A percentile compares a stretch with the other conserved stretches of the same genome.
Evolutionary conservation across 2,113 vertebrate genomes (phyloP).

Genomic region (Aramus guarauna): DNA sequence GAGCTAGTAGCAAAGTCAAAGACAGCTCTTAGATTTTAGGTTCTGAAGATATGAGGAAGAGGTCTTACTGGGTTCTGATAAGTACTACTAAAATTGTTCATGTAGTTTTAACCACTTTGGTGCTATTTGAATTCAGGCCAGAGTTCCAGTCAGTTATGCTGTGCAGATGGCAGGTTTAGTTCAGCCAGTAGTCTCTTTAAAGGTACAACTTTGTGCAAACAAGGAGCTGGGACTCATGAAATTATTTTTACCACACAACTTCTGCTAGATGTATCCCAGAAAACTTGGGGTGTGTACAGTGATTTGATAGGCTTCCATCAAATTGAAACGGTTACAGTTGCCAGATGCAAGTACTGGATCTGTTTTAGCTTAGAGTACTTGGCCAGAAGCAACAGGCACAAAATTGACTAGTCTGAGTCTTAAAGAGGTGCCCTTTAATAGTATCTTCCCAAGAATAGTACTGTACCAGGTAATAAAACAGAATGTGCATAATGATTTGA

Average conservation of each 20-base stretch:
- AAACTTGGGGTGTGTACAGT: not conserved
- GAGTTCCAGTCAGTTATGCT: not conserved
- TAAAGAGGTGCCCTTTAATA: not conserved
- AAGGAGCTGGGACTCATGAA: not conserved
- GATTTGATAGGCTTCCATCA: not conserved
- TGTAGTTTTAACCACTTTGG: not conserved
- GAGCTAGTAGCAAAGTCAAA: not conserved
- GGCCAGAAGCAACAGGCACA: not conserved
- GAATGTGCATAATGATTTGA: not conserved
- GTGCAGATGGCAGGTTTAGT: not conserved
- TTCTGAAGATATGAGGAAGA: not conserved
- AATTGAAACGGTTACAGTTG: not conserved
- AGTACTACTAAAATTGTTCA: rapidly evolving
- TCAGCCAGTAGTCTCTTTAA: not conserved
- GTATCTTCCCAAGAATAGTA: not conserved
- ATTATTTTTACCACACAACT: not conserved
- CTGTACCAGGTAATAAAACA: not conserved
- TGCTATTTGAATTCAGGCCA: not conserved
- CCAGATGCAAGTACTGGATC: not conserved
- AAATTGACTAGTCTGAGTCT: not conserved
- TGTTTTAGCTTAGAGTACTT: not conserved
- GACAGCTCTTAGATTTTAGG: not conserved
- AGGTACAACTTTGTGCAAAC: not conserved
- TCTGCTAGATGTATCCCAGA: not conserved
- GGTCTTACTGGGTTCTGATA: not conserved